Percentiles rank a stretch among this genome's conserved stretches.
phyloP scores from a whole-genome alignment of 2,113 vertebrate species.

The Lucifuga dentata region DNA sequence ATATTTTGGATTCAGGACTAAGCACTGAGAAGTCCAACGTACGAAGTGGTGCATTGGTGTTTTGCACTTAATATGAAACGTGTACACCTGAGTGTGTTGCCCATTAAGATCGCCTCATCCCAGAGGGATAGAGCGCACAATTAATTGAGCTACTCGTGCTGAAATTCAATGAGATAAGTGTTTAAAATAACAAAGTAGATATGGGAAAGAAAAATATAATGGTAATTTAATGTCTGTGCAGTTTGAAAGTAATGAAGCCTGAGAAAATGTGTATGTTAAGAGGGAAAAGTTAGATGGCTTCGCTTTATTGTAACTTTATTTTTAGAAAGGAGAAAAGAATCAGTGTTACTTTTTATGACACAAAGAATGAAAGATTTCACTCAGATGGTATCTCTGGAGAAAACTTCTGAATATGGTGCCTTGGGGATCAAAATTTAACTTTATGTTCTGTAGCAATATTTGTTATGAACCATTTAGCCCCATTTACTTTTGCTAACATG shows the following conservation, averaged over 20 bases:
- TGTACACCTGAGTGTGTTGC: conserved; percentile 36
- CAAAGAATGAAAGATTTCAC: conserved; percentile 1
- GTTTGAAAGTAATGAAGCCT: conserved; percentile 4
- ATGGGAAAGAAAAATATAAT: not conserved
- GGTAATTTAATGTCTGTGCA: conserved; percentile 10
- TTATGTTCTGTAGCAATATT: conserved; percentile 41
- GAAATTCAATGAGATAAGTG: conserved; percentile 39
- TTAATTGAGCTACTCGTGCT: conserved; percentile 28
- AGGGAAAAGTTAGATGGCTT: not conserved
- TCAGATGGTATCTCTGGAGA: not conserved
- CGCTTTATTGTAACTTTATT: not conserved
- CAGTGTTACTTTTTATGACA: conserved; percentile 6
- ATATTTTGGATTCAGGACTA: conserved; percentile 40
- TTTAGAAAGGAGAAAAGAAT: not conserved
- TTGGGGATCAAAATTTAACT: not conserved
- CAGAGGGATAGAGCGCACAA: not conserved
- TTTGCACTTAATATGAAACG: conserved; percentile 19
- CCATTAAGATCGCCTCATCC: conserved; percentile 52
- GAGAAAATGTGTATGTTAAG: not conserved
- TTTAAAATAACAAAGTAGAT: conserved; percentile 30
- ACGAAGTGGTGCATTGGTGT: not conserved
- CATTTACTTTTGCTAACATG: no score
- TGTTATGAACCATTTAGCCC: no score
- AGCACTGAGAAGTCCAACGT: conserved; percentile 18
- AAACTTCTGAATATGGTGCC: not conserved